Evolutionary conservation across 2,797 vertebrate species (phyloP).

Genomic region (Pseudochirops corinnae): DNA sequence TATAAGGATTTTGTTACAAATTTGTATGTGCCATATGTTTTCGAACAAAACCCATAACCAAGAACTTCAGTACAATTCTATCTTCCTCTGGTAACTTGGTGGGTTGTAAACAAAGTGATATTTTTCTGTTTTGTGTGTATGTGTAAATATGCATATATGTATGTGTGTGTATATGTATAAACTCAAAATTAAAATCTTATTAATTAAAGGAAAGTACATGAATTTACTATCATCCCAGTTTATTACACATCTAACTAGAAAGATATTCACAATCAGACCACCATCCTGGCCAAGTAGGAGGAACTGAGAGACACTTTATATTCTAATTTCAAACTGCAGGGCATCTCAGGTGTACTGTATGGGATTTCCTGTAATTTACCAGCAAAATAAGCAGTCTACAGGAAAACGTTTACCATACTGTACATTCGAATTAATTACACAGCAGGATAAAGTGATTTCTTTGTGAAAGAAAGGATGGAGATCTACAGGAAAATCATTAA

Average conservation of each 20-base stretch:
- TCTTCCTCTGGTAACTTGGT: constrained; percentile 66
- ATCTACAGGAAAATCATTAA: constrained; percentile 83
- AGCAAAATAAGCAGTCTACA: constrained; percentile 87
- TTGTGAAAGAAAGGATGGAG: constrained; percentile 84
- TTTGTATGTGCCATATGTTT: constrained; percentile 71
- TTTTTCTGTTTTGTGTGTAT: not conserved
- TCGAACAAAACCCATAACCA: constrained; percentile 76
- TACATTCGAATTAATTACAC: constrained; percentile 88
- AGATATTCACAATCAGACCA: constrained; percentile 76
- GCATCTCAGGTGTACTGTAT: constrained; percentile 87
- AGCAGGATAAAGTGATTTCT: constrained; percentile 88
- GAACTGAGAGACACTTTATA: constrained; percentile 83
- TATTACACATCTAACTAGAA: constrained; percentile 77
- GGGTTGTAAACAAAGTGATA: constrained; percentile 69
- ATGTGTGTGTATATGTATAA: constrained; percentile 22
- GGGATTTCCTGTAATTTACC: constrained; percentile 88
- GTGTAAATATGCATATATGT: not conserved
- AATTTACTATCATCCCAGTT: constrained; percentile 75
- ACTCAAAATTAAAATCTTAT: constrained; percentile 78
- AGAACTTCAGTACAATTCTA: constrained; percentile 61
- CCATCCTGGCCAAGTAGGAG: constrained; percentile 81
- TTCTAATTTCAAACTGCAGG: constrained; percentile 87
- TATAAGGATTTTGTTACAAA: constrained; percentile 82
- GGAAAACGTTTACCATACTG: constrained; percentile 84
- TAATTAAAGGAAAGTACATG: constrained; percentile 74